A percentile compares a stretch with the other conserved stretches of the same genome.
phyloP scores from a whole-genome alignment of 2,888 invertebrate genomes.

The Capitulum mitella region DNA sequence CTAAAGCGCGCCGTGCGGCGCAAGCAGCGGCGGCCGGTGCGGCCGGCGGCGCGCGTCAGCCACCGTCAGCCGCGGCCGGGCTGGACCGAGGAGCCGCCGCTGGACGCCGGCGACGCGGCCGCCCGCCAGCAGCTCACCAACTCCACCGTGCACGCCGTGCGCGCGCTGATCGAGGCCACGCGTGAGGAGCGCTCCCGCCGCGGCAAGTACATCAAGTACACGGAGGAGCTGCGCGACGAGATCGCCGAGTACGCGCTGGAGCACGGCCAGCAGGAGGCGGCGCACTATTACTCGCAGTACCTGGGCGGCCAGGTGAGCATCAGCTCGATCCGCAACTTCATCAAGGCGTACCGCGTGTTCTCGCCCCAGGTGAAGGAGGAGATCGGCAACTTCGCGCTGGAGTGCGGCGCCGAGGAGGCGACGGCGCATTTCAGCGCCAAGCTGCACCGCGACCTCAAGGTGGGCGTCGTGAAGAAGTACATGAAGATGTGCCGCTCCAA shows the following conservation, averaged over 20 bases:
- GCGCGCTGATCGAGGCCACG: slow-evolving; percentile 38
- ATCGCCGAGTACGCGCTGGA: slow-evolving; percentile 39
- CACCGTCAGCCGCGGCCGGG: neutral
- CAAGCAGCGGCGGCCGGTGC: slow-evolving; percentile 18
- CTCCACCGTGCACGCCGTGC: slow-evolving; percentile 39
- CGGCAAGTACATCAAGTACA: slow-evolving; percentile 40
- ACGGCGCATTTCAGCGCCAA: slow-evolving; percentile 37
- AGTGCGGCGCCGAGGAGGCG: slow-evolving; percentile 38
- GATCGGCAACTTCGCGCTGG: slow-evolving; percentile 38
- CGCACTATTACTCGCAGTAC: slow-evolving; percentile 37
- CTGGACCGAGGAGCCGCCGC: slow-evolving; percentile 4
- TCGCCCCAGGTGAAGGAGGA: slow-evolving; percentile 38
- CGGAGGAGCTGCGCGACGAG: slow-evolving; percentile 38
- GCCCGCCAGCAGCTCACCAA: slow-evolving; percentile 36
- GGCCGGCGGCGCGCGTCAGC: neutral
- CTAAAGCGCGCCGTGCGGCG: slow-evolving; percentile 15
- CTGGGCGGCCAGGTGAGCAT: slow-evolving; percentile 39
- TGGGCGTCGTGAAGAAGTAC: slow-evolving; percentile 38
- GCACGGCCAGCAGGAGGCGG: slow-evolving; percentile 38
- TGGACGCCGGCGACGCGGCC: slow-evolving; percentile 27
- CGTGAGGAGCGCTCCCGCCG: slow-evolving; percentile 38
- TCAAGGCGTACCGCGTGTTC: slow-evolving; percentile 37
- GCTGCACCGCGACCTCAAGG: slow-evolving; percentile 37
- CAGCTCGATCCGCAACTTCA: slow-evolving; percentile 40
- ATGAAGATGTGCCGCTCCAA: slow-evolving; percentile 37